Evolutionary conservation across 2,888 invertebrate genomes (phyloP), one percentile per base, ranked within the genome.

Genomic region (Eremobia ochroleuca): DNA sequence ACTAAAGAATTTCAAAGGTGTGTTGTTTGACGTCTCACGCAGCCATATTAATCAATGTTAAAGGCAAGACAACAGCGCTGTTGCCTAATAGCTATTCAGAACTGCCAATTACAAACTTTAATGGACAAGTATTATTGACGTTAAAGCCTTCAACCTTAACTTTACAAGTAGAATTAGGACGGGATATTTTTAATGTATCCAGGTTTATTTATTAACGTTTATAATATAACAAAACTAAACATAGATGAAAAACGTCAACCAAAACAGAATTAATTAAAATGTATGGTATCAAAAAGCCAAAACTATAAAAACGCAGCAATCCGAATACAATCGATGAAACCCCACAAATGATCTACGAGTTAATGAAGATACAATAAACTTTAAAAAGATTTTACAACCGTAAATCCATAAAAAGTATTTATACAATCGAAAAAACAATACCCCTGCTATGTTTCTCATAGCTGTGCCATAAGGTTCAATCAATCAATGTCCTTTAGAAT

Each of bases 401-500:
- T 85, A 89, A 91, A 88, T 86, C 83, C 74, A 87, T 85, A 92
- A 93, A 93, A 93, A 92, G 90, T 81, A 77, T 87, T 85, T 89
- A 78, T 76, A 78, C 65, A 31, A 91, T 91, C 58, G 69, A 81
- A 96, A 96, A 96, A 95, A 95, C 94, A 94, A 94, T 94, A 90
- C 93, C 94, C 88, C 94, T 90, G 91, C 94, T 89, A 94, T 91
- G 94, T 93, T 95, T 94, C 96, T 94, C 95, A 96, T 95, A 96
- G 95, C 92, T 92, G 90, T 92, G 91, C 93, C 93, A 95, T 95
- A 95, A 96, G 94, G 96, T 94, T 94, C 95, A 95, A 96, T 96
- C 96, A 96, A 96, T 96, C 96, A 96, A 96, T 94, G 96, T 96
- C 96, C 94, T 93, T 94, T 94, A 94, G 94, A 95, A 94, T 94